Base-by-base conservation (phyloP, 2,113 vertebrate genomes). In the Crotalus viridis region DNA sequence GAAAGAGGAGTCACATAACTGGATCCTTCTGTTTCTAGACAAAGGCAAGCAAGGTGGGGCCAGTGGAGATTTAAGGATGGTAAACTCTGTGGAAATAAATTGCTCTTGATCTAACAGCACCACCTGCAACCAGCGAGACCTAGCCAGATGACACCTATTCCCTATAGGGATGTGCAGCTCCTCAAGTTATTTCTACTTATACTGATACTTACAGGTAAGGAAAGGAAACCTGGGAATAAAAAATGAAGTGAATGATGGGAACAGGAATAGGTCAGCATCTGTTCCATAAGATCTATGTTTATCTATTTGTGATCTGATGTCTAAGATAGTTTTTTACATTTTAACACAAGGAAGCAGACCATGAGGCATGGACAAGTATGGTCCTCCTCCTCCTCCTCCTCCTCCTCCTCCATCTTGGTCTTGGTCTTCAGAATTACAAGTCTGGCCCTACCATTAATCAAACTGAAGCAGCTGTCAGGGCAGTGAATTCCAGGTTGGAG, bases 31-130 rank as follows among this genome's bases (percentile, higher is more conserved):
- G 54, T 26, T 89, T 57, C 54, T 28, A 89, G 88, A 88, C 64
- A 89, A 85, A 48, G 87, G n/a, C 24, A 92, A 54, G 87, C 51
- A 89, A 92, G 91, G 87, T 85, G 91, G 88, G 91, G 86, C 91
- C 86, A 74, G 87, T 8, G 19, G n/a, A 87, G 91, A 89, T 89
- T 85, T 92, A 89, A 89, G 17, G 64, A 39, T 48, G 54, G 89
- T 15, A 12, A 89, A 85, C 89, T 46, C 54, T 57, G 54, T 89
- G 52, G 57, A 54, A 85, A 92, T 56, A 74, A 89, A 89, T 55
- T 51, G 17, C 87, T 92, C 39, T 92, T 39, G 10, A 57, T 92
- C 64, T 54, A 48, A 92, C 69, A 85, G 64, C 88, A 28, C 52
- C 33, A 19, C n/a, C 3, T 5, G n/a, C n/a, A 54, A 81, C 22